Evolutionary conservation across 1,140 invertebrate genomes (phyloP).

Genomic region (Patella vulgata): DNA sequence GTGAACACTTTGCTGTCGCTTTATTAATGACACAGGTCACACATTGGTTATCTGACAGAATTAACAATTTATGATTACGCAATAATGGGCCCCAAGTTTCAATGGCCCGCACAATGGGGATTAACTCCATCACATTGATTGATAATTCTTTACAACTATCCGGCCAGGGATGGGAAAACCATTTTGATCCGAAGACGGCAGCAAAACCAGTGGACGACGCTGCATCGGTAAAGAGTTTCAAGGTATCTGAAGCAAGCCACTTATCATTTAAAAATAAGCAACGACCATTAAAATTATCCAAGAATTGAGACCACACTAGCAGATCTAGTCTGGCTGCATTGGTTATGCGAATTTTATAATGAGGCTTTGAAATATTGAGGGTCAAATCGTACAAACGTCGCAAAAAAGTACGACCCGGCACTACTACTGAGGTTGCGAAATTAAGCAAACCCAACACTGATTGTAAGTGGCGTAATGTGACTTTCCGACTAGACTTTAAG

Average conservation of each 20-base stretch:
- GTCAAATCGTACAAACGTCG: no score
- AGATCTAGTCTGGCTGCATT: no score
- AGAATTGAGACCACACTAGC: neutral
- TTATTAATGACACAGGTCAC: neutral
- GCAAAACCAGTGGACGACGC: slow-evolving; percentile 1
- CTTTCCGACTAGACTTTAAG: no score
- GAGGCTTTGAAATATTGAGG: no score
- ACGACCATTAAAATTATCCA: neutral
- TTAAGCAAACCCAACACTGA: no score
- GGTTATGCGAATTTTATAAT: no score
- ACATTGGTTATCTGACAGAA: neutral
- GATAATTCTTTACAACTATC: neutral
- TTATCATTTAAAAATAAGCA: no score
- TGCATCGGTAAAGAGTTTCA: no score
- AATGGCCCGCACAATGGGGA: slow-evolving; percentile 21
- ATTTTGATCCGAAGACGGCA: slow-evolving; percentile 5
- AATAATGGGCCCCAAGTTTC: slow-evolving; percentile 15
- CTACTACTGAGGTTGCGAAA: no score
- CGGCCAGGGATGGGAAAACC: slow-evolving; percentile 12
- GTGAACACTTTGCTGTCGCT: neutral
- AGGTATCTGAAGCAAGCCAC: no score
- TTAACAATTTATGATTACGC: neutral
- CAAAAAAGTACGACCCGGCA: no score
- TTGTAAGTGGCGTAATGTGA: no score
- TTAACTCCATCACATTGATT: slow-evolving; percentile 12